Percentiles rank a stretch among this genome's conserved stretches.
Conservation (phyloP, 1,140 invertebrate genomes). For the Drosophila pseudoananassae region DNA sequence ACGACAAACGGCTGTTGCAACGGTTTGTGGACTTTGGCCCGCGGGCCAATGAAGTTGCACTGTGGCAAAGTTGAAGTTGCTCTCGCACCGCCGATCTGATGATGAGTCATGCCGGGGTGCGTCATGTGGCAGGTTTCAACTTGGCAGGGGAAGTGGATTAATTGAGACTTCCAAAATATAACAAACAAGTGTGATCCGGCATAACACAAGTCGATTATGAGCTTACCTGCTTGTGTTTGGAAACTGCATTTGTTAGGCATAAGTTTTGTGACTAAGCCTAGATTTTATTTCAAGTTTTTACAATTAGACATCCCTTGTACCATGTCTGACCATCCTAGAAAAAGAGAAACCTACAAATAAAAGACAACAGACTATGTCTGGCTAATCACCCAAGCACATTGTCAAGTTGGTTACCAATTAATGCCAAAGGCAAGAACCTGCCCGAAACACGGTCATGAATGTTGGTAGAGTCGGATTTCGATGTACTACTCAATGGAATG, state of each 20-base stretch:
- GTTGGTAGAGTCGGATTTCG: conserved; percentile 22
- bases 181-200: conserved; percentile 34
- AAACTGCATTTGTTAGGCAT: too few relatives aligned
- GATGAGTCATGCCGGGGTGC: conserved; percentile 46
- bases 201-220: not conserved
- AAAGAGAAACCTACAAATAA: conserved; percentile 25
- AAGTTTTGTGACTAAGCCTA: not conserved
- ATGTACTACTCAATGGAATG: conserved; percentile 33
- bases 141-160: conserved; percentile 25
- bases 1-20: conserved; percentile 66
- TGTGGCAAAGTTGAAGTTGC: conserved; percentile 52
- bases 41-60: conserved; percentile 51
- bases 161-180: conserved; percentile 26
- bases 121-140: conserved; percentile 23
- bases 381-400: conserved; percentile 30
- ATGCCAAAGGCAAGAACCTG: conserved; percentile 37
- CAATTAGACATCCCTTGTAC: not conserved
- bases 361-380: conserved; percentile 10
- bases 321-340: not conserved
- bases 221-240: not conserved
- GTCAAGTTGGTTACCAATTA: conserved; percentile 44
- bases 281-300: not conserved
- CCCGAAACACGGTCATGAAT: conserved; percentile 29
- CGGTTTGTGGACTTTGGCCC: conserved; percentile 71
- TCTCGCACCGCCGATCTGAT: conserved; percentile 1